These are phyloP conservation scores for Notoglanidium macrostoma DNA, from an alignment of 2,797 vertebrate species.

Conservation along the genomic window DNA sequence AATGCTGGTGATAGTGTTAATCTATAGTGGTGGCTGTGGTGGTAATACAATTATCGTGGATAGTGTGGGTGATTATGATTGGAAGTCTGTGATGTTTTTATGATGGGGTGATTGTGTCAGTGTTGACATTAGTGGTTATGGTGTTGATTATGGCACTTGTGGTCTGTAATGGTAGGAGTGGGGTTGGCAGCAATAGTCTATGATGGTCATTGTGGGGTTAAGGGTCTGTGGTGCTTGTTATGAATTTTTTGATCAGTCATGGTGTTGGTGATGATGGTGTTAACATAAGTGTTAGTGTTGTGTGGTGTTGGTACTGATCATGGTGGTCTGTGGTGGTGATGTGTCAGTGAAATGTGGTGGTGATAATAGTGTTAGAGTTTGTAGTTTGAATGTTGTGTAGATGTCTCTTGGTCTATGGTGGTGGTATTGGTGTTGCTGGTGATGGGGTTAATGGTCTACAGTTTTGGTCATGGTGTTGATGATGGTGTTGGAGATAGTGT, in stretches of 20 bases:
- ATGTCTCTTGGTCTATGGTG: background rate
- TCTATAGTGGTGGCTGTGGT: background rate
- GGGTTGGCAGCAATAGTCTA: background rate
- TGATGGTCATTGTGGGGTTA: background rate
- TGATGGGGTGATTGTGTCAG: background rate
- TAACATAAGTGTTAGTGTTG: background rate
- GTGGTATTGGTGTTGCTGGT: background rate
- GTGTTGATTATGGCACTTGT: background rate
- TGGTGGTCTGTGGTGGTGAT: background rate
- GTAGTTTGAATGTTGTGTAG: background rate
- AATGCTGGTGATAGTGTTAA: background rate
- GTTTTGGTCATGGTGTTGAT: background rate
- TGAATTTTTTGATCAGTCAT: background rate
- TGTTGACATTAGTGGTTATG: conserved; percentile 11
- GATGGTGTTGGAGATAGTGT: background rate
- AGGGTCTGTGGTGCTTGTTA: background rate
- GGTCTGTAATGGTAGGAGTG: background rate
- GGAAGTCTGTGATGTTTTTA: background rate
- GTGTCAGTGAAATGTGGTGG: background rate
- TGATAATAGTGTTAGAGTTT: background rate
- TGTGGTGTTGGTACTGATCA: background rate
- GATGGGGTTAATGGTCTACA: background rate
- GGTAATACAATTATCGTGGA: background rate
- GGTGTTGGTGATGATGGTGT: conserved; percentile 29
- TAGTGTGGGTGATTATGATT: background rate